Conservation (phyloP, 2,113 vertebrate genomes). For the Sinocyclocheilus maitianheensis region DNA sequence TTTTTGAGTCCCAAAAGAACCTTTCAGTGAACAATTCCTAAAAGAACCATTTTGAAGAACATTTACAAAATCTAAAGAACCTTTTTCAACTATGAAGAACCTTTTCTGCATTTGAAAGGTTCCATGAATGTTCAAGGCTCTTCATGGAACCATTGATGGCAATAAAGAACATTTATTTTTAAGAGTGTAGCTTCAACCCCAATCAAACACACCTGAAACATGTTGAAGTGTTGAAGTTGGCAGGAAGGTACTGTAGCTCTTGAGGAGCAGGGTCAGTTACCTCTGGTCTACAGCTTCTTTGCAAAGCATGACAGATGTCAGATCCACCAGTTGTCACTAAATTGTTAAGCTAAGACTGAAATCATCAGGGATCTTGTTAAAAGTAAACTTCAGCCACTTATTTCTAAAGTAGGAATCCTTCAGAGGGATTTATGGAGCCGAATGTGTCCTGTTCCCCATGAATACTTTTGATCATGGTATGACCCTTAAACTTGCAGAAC, state of each 20-base stretch:
- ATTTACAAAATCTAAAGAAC: too few relatives aligned
- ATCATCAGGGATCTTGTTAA: conserved; percentile 7
- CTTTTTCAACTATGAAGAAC: too few relatives aligned
- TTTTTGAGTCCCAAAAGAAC: too few relatives aligned
- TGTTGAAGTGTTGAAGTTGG: background rate
- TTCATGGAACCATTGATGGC: too few relatives aligned
- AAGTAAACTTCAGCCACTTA: background rate
- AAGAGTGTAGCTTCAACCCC: background rate
- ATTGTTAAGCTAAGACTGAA: background rate
- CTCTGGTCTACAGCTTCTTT: background rate
- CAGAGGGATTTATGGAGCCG: background rate
- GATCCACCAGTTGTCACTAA: background rate
- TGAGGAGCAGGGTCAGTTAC: background rate
- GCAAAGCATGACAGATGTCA: background rate
- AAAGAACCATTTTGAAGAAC: too few relatives aligned
- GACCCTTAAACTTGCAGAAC: background rate
- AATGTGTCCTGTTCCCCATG: background rate
- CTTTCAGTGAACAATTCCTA: too few relatives aligned
- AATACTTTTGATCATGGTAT: background rate
- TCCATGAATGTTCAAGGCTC: too few relatives aligned
- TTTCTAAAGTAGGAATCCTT: background rate
- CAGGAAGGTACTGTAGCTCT: background rate
- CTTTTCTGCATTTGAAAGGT: too few relatives aligned
- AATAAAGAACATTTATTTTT: too few relatives aligned
- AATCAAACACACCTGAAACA: background rate